phyloP scores from a whole-genome alignment of 2,888 invertebrate species.

The Drosophila barbarae region DNA sequence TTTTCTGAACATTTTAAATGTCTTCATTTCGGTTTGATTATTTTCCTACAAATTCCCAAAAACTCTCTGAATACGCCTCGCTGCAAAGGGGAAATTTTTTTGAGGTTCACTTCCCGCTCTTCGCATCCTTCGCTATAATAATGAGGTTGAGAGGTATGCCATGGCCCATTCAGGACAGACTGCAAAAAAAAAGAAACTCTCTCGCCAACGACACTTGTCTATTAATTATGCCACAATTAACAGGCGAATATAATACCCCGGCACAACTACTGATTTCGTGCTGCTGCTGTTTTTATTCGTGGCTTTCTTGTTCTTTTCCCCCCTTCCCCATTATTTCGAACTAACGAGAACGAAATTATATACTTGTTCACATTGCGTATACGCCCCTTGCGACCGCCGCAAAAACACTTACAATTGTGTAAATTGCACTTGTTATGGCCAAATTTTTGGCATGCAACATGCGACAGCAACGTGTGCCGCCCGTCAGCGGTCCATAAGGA shows the following conservation, averaged over 20 bases:
- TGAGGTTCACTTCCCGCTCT: neutral
- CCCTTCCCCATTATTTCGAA: neutral
- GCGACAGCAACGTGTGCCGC: slow-evolving; percentile 82
- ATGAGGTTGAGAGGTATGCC: slow-evolving; percentile 19
- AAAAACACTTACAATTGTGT: slow-evolving; percentile 84
- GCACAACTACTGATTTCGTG: slow-evolving; percentile 19
- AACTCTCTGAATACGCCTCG: neutral
- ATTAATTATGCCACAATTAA: slow-evolving; percentile 45
- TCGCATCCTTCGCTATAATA: slow-evolving; percentile 8
- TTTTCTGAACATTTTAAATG: no score
- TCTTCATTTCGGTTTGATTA: no score
- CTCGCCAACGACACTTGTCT: slow-evolving; percentile 34
- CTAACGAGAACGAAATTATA: slow-evolving; percentile 41
- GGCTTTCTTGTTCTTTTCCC: neutral
- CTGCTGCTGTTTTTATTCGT: slow-evolving; percentile 2
- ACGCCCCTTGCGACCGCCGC: slow-evolving; percentile 30
- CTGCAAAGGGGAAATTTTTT: neutral
- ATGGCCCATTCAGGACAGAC: slow-evolving; percentile 8
- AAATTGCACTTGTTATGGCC: slow-evolving; percentile 86
- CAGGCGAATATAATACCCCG: slow-evolving; percentile 27
- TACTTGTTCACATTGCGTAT: slow-evolving; percentile 50
- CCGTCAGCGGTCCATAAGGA: slow-evolving; percentile 80
- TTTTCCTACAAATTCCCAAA: neutral
- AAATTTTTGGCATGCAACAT: slow-evolving; percentile 86
- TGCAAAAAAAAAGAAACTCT: slow-evolving; percentile 7